Evolutionary conservation across 1,140 invertebrate genomes (phyloP).

Genomic region (Elymnias hypermnestra): DNA sequence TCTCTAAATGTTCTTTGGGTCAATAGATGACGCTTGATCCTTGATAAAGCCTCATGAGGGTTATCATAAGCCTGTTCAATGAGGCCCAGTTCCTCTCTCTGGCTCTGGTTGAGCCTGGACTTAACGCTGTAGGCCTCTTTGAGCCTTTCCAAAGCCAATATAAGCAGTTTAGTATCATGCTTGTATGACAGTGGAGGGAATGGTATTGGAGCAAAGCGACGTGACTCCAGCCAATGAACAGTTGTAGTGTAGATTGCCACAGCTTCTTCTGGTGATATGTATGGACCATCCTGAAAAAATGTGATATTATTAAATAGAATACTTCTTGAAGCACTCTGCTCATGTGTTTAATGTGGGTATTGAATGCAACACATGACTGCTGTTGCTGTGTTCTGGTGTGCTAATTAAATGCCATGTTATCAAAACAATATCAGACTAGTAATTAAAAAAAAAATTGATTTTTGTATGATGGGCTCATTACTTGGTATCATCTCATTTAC

Average conservation of each 20-base stretch:
- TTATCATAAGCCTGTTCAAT: slow-evolving; percentile 99
- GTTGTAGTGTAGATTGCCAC: slow-evolving; percentile 99
- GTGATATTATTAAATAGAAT: slow-evolving; percentile 8
- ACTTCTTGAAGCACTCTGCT: too few species aligned
- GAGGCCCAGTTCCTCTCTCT: slow-evolving; percentile 97
- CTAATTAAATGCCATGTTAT: too few species aligned
- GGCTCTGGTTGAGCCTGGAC: slow-evolving; percentile 98
- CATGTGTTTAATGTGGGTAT: too few species aligned
- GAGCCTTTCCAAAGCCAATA: slow-evolving; percentile 95
- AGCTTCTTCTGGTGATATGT: slow-evolving; percentile 99
- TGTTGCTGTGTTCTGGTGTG: too few species aligned
- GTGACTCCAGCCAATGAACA: slow-evolving; percentile 99
- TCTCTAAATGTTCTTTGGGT: slow-evolving; percentile 99
- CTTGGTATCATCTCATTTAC: too few species aligned
- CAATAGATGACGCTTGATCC: slow-evolving; percentile 98
- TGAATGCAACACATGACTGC: too few species aligned
- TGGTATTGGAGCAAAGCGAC: slow-evolving; percentile 98
- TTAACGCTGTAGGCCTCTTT: slow-evolving; percentile 99
- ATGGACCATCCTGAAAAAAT: slow-evolving; percentile 91
- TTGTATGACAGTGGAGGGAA: slow-evolving; percentile 99
- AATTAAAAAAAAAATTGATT: too few species aligned
- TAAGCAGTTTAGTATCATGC: slow-evolving; percentile 98
- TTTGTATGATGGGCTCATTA: too few species aligned
- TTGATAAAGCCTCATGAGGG: slow-evolving; percentile 98
- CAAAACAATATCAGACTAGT: too few species aligned